Base-by-base conservation (phyloP, 2,888 invertebrate genomes). In the Ophraella communa region DNA sequence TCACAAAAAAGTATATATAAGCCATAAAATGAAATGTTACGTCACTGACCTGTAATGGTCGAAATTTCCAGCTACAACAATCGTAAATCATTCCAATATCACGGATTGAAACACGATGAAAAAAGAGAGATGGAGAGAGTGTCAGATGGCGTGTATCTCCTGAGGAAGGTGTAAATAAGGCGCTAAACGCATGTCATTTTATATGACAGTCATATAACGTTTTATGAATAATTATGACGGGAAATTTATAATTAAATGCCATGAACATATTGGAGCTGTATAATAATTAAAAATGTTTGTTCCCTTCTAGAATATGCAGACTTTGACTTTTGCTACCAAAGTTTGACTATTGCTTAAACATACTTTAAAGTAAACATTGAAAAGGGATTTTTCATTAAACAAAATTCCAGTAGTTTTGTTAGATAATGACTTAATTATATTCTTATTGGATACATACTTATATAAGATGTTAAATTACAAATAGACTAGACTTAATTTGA, bases 211-310 rank as follows among this genome's bases (percentile, higher is more conserved):
- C 47, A 49, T 58, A 58, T 49, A 59, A 59, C 49, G 47, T 47
- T 57, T n/a, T 47, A 57, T 57, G 21, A 33, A 30, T 58, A 58
- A 49, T 58, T 59, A 59, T 51, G 58, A 59, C 58, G 24, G 58
- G 58, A 59, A 59, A 49, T 59, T n/a, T 14, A 44, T 44, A 44
- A 55, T 42, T 55, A 55, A 8, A 8, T 10, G 8, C 2, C 11
- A 11, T 30, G 30, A 24, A 24, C 24, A 24, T 24, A 24, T 8
- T 8, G 8, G 24, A 24, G 11, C 11, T 8, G 30, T 30, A 30
- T 11, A 30, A 30, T 30, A 30, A 30, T 30, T 30, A 1, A 11
- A 30, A 11, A 30, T 30, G 11, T 30, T 30, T 11, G 30, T 10
- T 30, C 8, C 30, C 30, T 11, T 30, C 11, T 11, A 3, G 3